Evolutionary conservation across 1,140 invertebrate genomes (phyloP).

Genomic region (Tachypleus tridentatus): DNA sequence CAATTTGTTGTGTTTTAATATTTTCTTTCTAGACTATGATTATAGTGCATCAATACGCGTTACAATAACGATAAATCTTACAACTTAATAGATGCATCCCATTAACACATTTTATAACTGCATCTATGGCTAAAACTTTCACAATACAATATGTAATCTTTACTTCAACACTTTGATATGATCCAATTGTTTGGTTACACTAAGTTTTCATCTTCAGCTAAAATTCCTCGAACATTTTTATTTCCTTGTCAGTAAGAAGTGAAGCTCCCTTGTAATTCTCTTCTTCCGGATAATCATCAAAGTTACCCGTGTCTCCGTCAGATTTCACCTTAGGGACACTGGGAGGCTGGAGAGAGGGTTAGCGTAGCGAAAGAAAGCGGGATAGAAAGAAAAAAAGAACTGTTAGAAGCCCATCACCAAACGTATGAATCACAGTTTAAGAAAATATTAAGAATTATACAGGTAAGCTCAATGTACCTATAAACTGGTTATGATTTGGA

Average conservation of each 20-base stretch:
- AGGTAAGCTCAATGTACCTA: too few species aligned
- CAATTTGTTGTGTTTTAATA: too few species aligned
- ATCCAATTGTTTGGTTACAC: not conserved
- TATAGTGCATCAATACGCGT: constrained; percentile 1
- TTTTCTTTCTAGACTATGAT: too few species aligned
- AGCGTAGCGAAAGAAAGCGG: constrained; percentile 12
- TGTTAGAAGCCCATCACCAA: constrained; percentile 8
- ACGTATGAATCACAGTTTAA: not conserved
- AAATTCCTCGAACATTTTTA: constrained; percentile 79
- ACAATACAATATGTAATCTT: not conserved
- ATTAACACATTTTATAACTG: not conserved
- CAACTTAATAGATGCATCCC: constrained; percentile 6
- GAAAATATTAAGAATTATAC: not conserved
- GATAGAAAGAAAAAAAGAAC: constrained; percentile 15
- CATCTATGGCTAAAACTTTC: not conserved
- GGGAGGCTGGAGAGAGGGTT: constrained; percentile 56
- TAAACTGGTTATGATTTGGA: too few species aligned
- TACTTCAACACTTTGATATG: not conserved
- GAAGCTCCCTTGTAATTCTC: constrained; percentile 62
- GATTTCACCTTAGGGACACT: constrained; percentile 78
- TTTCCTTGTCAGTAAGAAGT: constrained; percentile 60
- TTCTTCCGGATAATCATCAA: constrained; percentile 87
- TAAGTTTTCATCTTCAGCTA: constrained; percentile 27
- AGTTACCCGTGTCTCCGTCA: constrained; percentile 87
- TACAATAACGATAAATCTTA: not conserved